These are phyloP conservation scores for Morus bassanus DNA, from an alignment of 2,797 vertebrate genomes.

Conservation along the genomic window DNA sequence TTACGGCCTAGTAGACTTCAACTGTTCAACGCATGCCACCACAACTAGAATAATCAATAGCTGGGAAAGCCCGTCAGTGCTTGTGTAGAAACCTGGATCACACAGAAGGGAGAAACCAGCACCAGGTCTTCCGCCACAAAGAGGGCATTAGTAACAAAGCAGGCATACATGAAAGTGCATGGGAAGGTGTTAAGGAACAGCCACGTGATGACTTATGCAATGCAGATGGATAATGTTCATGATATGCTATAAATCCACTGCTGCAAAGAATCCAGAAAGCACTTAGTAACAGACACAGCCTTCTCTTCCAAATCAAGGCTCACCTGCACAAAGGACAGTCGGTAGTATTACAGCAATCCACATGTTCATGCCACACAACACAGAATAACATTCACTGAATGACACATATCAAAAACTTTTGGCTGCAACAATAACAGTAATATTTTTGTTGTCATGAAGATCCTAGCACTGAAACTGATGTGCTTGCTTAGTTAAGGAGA, in stretches of 20 bases:
- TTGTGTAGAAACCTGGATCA: neutral
- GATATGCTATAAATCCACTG: neutral
- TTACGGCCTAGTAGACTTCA: neutral
- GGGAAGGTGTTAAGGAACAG: neutral
- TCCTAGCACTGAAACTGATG: neutral
- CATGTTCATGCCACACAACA: rapidly evolving
- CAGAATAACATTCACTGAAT: neutral
- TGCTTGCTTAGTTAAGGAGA: neutral
- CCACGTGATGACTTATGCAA: rapidly evolving
- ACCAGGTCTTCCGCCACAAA: neutral
- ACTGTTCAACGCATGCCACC: neutral
- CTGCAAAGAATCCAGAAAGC: neutral
- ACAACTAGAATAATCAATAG: neutral
- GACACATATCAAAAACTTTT: neutral
- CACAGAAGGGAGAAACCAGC: neutral
- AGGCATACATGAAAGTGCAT: rapidly evolving
- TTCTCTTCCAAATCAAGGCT: neutral
- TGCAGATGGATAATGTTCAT: rapidly evolving
- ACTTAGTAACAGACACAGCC: neutral
- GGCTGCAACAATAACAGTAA: neutral
- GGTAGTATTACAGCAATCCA: rapidly evolving
- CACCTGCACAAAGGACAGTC: rapidly evolving
- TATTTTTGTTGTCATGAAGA: neutral
- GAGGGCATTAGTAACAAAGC: rapidly evolving
- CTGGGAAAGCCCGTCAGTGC: neutral